Evolutionary conservation across 1,140 invertebrate species (phyloP).

Genomic region (Heliconius hewitsoni): DNA sequence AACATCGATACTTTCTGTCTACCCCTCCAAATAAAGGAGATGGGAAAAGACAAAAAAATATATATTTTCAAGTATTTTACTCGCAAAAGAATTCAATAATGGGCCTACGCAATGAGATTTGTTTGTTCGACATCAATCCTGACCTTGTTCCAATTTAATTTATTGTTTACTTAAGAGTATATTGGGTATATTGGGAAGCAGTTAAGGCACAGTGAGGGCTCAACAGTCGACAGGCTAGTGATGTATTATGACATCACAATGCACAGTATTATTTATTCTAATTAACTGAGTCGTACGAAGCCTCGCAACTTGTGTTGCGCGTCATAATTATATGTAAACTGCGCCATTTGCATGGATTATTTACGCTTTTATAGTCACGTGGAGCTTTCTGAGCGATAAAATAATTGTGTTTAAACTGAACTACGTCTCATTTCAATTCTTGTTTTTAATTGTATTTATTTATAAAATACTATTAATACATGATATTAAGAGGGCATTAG

Average conservation of each 20-base stretch:
- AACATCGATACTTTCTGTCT: background rate
- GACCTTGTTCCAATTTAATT: conserved; percentile 1
- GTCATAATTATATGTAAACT: conserved; percentile 13
- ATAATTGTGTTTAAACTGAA: background rate
- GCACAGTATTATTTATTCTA: conserved; percentile 11
- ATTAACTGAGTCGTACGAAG: conserved; percentile 17
- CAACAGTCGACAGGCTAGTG: background rate
- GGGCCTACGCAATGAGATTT: background rate
- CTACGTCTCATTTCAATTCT: background rate
- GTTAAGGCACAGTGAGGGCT: background rate
- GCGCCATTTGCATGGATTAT: conserved; percentile 8
- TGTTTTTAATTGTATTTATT: too few relatives aligned
- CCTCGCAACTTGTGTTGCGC: conserved; percentile 7
- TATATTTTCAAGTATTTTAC: background rate
- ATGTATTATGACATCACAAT: conserved; percentile 15
- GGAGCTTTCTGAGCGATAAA: conserved; percentile 1
- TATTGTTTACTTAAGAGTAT: background rate
- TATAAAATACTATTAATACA: too few relatives aligned
- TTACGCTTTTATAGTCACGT: conserved; percentile 10
- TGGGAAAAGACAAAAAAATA: background rate
- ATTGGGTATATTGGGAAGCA: background rate
- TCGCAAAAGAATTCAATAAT: background rate
- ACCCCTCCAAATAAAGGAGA: background rate
- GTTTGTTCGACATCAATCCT: conserved; percentile 10
- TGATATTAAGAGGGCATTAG: background rate